Evolutionary conservation across 2,113 vertebrate species (phyloP).

Genomic region (Scolopax mira): DNA sequence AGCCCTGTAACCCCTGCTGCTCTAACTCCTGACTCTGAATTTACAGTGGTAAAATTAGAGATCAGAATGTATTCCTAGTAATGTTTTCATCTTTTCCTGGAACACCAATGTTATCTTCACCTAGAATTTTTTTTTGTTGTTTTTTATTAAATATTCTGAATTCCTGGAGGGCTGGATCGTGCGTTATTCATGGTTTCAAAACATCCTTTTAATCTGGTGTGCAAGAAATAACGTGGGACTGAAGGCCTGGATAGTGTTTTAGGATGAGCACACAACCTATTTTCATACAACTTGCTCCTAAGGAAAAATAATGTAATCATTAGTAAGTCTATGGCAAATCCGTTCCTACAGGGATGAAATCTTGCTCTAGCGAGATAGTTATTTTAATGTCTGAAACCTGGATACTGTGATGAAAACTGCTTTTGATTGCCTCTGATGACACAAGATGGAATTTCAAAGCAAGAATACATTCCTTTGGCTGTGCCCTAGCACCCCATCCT

Average conservation of each 20-base stretch:
- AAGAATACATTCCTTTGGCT: not conserved
- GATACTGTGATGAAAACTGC: not conserved
- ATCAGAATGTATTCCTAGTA: not conserved
- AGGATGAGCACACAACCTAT: not conserved
- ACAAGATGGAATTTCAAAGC: not conserved
- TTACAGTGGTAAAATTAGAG: not conserved
- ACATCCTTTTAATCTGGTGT: not conserved
- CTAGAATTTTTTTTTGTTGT: not conserved
- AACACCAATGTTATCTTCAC: not conserved
- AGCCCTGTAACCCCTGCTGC: not conserved
- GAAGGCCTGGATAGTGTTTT: not conserved
- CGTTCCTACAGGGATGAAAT: not conserved
- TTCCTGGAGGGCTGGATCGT: not conserved
- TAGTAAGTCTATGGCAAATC: not conserved
- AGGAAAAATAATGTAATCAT: not conserved
- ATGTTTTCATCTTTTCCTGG: not conserved
- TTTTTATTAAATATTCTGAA: not conserved
- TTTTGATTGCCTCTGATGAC: not conserved
- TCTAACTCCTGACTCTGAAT: not conserved
- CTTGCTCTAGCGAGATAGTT: not conserved
- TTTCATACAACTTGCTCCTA: not conserved
- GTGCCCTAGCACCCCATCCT: not conserved
- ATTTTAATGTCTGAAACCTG: not conserved
- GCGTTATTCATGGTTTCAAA: not conserved
- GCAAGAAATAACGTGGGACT: not conserved